Percentiles rank a stretch among this genome's conserved stretches.
Conservation (phyloP, 2,113 vertebrate genomes). For the Crotophaga sulcirostris region DNA sequence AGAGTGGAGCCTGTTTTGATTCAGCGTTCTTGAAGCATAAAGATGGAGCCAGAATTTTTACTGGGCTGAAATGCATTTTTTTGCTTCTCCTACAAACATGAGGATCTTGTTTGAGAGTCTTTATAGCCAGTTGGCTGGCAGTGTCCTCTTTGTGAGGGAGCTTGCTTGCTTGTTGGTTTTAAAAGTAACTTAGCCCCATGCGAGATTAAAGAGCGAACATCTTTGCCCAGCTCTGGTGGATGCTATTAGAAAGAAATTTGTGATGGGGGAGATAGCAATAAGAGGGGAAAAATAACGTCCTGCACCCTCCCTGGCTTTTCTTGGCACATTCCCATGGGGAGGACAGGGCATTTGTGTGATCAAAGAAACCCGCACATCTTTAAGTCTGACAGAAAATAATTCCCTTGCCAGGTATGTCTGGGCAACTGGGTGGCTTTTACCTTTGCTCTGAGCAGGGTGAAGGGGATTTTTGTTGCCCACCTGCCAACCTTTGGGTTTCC, state of each 20-base stretch:
- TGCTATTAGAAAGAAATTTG: not conserved
- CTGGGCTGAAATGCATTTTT: not conserved
- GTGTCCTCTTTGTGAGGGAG: not conserved
- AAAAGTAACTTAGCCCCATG: not conserved
- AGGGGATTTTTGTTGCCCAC: not conserved
- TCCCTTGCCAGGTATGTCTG: not conserved
- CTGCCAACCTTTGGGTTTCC: not conserved
- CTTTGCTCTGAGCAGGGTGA: not conserved
- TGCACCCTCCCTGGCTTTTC: not conserved
- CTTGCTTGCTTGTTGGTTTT: not conserved
- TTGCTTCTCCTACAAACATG: not conserved
- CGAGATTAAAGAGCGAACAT: not conserved
- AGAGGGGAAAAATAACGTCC: not conserved
- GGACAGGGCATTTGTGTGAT: not conserved
- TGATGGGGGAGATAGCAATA: not conserved
- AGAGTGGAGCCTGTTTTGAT: slow-evolving; percentile 25
- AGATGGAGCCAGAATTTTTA: not conserved
- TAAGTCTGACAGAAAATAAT: not conserved
- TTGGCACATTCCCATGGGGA: not conserved
- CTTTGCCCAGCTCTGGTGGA: not conserved
- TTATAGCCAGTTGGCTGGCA: not conserved
- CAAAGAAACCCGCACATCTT: not conserved
- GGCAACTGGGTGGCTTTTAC: not conserved
- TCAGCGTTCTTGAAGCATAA: slow-evolving; percentile 12
- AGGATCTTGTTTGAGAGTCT: slow-evolving; percentile 15